These are phyloP conservation scores for Spinibarbus caldwelli DNA, from an alignment of 2,797 vertebrate genomes.

Conservation along the genomic window DNA sequence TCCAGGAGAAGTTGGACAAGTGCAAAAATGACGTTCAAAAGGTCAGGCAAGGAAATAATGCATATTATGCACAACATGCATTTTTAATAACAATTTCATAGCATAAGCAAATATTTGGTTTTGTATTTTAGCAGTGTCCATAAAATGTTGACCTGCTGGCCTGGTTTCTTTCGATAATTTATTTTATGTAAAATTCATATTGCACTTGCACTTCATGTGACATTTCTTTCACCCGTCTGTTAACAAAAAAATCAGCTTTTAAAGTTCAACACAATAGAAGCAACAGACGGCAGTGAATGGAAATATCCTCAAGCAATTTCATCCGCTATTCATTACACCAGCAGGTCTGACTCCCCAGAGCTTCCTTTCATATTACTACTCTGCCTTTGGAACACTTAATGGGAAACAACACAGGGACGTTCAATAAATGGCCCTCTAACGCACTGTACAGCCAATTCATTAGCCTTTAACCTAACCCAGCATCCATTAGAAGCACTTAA, in stretches of 20 bases:
- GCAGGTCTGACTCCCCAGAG: conserved; percentile 17
- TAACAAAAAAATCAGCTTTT: not conserved
- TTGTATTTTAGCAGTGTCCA: not conserved
- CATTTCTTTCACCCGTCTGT: not conserved
- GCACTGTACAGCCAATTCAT: conserved; percentile 42
- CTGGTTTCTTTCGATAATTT: not conserved
- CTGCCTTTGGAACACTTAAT: conserved; percentile 36
- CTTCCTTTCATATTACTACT: conserved; percentile 7
- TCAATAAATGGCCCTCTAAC: conserved; percentile 37
- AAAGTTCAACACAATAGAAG: not conserved
- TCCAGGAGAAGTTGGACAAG: conserved; percentile 95
- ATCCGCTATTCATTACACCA: conserved; percentile 32
- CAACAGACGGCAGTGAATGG: not conserved
- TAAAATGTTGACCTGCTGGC: not conserved
- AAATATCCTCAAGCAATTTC: conserved; percentile 23
- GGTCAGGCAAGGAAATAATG: conserved; percentile 72
- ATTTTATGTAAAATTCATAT: not conserved
- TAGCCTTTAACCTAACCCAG: conserved; percentile 40
- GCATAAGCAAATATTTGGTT: not conserved
- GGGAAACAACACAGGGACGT: conserved; percentile 7
- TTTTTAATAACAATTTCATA: not conserved
- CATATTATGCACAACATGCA: not conserved
- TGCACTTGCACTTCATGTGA: not conserved
- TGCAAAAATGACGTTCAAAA: conserved; percentile 95
- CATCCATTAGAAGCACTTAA: conserved; percentile 44